A percentile compares a stretch with the other conserved stretches of the same genome.
These are phyloP conservation scores for Lamprologus speciosus DNA, from an alignment of 2,113 vertebrate species.

Conservation along the genomic window DNA sequence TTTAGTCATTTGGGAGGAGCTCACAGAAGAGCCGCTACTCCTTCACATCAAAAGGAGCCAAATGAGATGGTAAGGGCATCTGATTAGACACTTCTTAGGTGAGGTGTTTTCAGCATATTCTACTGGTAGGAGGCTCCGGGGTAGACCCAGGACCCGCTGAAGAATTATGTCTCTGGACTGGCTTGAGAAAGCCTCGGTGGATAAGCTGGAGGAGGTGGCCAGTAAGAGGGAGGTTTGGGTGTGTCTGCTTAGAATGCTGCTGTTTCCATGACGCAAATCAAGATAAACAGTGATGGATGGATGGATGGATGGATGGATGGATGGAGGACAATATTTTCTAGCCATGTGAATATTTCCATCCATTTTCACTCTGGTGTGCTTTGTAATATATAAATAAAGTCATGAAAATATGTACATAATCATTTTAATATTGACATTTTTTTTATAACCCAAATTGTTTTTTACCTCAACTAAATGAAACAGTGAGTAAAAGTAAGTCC, in stretches of 20 bases:
- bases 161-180: not conserved
- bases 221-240: not conserved
- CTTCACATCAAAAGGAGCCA: not conserved
- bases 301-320: not conserved
- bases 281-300: not conserved
- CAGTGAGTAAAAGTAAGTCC: not conserved
- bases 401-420: fast-evolving
- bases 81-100: not conserved
- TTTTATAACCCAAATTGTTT: not conserved
- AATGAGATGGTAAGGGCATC: not conserved
- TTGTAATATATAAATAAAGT: not conserved
- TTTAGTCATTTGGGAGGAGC: not conserved
- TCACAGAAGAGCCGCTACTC: not conserved
- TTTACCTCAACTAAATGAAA: not conserved
- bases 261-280: not conserved
- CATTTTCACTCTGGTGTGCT: not conserved
- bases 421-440: not conserved
- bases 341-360: not conserved
- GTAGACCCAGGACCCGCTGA: not conserved
- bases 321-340: not conserved
- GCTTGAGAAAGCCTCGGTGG: not conserved
- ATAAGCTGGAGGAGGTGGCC: not conserved
- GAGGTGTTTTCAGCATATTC: not conserved
- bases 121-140: not conserved
- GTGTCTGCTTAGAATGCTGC: fast-evolving